phyloP scores from a whole-genome alignment of 2,888 invertebrate species.

The Drosophila prostipennis region DNA sequence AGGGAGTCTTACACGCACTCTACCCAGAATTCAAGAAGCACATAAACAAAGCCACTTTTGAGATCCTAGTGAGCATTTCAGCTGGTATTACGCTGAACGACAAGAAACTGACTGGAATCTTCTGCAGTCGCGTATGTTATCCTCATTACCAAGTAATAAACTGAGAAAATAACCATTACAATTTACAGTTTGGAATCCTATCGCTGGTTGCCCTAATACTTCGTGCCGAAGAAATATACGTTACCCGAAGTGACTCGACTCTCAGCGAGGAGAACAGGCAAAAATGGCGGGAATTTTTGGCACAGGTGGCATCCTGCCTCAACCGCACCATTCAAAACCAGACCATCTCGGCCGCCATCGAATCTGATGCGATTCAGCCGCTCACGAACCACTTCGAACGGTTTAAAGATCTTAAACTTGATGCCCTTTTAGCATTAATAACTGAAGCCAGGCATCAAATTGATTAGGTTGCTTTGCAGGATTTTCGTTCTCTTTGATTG shows the following conservation, averaged over 20 bases:
- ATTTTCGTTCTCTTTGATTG: conserved; percentile 19
- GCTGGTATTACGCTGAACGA: conserved; percentile 80
- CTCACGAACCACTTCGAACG: conserved; percentile 83
- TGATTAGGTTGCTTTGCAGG: conserved; percentile 65
- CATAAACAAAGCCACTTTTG: conserved; percentile 80
- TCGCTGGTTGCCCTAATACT: conserved; percentile 82
- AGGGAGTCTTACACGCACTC: conserved; percentile 81
- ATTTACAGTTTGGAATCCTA: conserved; percentile 83
- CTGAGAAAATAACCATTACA: neutral
- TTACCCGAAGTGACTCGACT: conserved; percentile 64
- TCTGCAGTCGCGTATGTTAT: conserved; percentile 83
- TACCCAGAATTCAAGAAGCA: conserved; percentile 84
- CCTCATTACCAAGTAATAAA: neutral
- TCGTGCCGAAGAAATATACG: conserved; percentile 82
- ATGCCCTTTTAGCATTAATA: conserved; percentile 82
- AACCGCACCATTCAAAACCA: conserved; percentile 83
- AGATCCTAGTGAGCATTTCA: conserved; percentile 80
- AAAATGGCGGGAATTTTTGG: conserved; percentile 82
- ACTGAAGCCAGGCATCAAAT: conserved; percentile 83
- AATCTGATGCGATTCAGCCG: conserved; percentile 83
- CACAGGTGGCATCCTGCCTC: conserved; percentile 81
- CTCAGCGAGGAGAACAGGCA: conserved; percentile 70
- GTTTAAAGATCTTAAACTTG: conserved; percentile 83
- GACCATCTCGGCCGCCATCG: conserved; percentile 83
- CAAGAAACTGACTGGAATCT: conserved; percentile 82